Conservation (phyloP, 2,113 vertebrate species). For the Cyanocitta stelleri region DNA sequence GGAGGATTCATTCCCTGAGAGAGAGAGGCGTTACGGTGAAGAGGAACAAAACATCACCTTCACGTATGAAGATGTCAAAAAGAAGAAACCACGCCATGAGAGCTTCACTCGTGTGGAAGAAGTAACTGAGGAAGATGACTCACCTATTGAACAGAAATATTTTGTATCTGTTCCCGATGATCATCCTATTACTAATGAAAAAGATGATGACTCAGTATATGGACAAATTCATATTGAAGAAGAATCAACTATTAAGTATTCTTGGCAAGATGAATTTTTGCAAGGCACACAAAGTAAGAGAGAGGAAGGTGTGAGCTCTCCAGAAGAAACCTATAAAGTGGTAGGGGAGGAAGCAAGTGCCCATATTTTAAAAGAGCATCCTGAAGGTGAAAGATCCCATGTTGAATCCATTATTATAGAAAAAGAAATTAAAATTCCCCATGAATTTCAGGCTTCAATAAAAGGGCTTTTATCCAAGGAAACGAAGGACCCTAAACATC, state of each 20-base stretch:
- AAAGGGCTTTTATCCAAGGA: conserved; percentile 78
- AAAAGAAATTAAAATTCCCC: conserved; percentile 88
- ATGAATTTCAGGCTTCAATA: conserved; percentile 80
- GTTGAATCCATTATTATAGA: conserved; percentile 79
- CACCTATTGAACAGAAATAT: conserved; percentile 82
- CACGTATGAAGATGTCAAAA: neutral
- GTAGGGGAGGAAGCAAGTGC: conserved; percentile 4
- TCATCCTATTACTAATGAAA: conserved; percentile 69
- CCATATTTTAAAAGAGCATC: conserved; percentile 54
- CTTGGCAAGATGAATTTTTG: conserved; percentile 80
- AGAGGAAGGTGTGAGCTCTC: conserved; percentile 2
- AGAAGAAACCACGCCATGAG: conserved; percentile 45
- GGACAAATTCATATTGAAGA: conserved; percentile 83
- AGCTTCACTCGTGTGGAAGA: conserved; percentile 62
- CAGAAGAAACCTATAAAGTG: conserved; percentile 32
- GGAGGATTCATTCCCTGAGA: conserved; percentile 69
- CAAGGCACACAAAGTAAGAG: conserved; percentile 65
- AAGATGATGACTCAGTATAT: conserved; percentile 78
- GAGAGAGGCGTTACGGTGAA: conserved; percentile 2
- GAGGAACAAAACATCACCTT: conserved; percentile 15
- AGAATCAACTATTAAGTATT: conserved; percentile 75
- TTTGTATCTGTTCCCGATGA: conserved; percentile 93
- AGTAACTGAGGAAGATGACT: conserved; percentile 70
- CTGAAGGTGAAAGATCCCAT: conserved; percentile 50
- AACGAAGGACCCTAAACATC: conserved; percentile 81